A percentile compares a stretch with the other conserved stretches of the same genome.
Evolutionary conservation across 2,888 invertebrate species (phyloP).

Genomic region (Nyleta sp.): DNA sequence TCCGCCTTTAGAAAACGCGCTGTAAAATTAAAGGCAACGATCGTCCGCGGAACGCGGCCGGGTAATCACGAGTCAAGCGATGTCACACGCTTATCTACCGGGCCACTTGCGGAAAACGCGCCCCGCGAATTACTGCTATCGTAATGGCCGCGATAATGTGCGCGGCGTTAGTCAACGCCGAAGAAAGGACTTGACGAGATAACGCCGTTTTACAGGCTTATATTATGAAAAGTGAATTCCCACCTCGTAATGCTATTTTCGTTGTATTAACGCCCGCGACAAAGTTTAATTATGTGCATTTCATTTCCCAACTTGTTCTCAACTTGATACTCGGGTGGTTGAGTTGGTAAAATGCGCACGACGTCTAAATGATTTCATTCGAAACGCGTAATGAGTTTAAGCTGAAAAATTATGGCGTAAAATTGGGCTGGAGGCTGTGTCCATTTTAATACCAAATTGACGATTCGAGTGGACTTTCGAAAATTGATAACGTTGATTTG

Average conservation of each 20-base stretch:
- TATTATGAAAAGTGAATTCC: conserved; percentile 53
- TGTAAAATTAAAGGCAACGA: conserved; percentile 47
- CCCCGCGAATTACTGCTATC: conserved; percentile 48
- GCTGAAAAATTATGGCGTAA: neutral
- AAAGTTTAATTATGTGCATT: conserved; percentile 38
- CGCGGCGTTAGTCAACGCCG: conserved; percentile 31
- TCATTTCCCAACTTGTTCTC: conserved; percentile 29
- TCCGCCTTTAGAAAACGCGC: conserved; percentile 46
- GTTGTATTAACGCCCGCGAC: conserved; percentile 19
- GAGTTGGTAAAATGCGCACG: conserved; percentile 2
- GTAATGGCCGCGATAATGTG: conserved; percentile 40
- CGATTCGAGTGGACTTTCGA: too few relatives aligned
- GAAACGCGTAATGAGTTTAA: conserved; percentile 5
- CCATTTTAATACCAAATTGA: too few relatives aligned
- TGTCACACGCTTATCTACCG: conserved; percentile 57
- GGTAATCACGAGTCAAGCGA: conserved; percentile 59
- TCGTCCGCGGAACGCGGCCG: conserved; percentile 21
- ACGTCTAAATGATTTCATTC: conserved; percentile 25
- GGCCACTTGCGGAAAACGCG: conserved; percentile 36
- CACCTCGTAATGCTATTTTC: conserved; percentile 42
- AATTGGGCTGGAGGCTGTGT: too few relatives aligned
- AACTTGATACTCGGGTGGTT: conserved; percentile 3
- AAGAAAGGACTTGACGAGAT: conserved; percentile 54
- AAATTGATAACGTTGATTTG: too few relatives aligned
- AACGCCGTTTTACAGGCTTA: conserved; percentile 33